Percentiles rank a stretch among this genome's conserved stretches.
Evolutionary conservation across 2,113 vertebrate species (phyloP).

Genomic region (Actenoides hombroni): DNA sequence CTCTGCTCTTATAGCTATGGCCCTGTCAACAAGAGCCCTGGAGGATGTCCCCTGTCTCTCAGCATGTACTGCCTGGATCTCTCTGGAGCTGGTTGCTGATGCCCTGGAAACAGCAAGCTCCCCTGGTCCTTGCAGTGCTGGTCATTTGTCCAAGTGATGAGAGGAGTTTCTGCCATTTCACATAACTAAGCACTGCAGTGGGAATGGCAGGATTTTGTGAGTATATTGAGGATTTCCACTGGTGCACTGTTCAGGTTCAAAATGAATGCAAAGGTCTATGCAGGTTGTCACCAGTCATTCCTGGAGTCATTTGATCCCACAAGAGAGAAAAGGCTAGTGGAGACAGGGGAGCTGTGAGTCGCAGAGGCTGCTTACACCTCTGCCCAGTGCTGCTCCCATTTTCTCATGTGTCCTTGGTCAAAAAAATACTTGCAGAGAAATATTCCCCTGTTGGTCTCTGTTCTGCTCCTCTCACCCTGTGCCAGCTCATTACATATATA

Average conservation of each 20-base stretch:
- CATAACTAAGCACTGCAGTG: background rate
- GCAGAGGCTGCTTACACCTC: background rate
- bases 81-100: background rate
- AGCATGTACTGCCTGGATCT: background rate
- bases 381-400: fast-evolving
- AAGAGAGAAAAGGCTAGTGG: background rate
- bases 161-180: background rate
- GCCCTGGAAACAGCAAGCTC: background rate
- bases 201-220: background rate
- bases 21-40: background rate
- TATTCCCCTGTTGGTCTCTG: background rate
- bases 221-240: background rate
- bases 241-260: background rate
- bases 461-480: background rate
- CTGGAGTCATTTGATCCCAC: background rate
- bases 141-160: background rate
- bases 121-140: background rate
- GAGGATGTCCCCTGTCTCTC: background rate
- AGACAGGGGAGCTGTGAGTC: background rate
- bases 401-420: background rate
- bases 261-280: background rate
- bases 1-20: background rate
- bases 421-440: background rate
- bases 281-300: background rate
- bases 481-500: background rate